A percentile compares a stretch with the other conserved stretches of the same genome.
Evolutionary conservation across 2,888 invertebrate genomes (phyloP).

Genomic region (Euphydryas editha): DNA sequence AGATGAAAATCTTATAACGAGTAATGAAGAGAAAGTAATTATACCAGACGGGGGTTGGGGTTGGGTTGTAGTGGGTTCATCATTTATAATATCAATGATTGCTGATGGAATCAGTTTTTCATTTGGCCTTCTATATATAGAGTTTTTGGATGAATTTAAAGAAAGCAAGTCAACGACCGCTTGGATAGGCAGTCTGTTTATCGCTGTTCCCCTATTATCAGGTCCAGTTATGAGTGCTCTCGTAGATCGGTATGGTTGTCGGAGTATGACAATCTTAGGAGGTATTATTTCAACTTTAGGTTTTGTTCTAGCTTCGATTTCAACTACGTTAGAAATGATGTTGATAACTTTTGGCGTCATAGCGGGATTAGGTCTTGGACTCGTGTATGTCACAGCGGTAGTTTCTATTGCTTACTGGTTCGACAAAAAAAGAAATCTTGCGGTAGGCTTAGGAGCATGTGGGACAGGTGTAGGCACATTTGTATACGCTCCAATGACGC

Average conservation of each 20-base stretch:
- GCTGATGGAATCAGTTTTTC: slow-evolving; percentile 97
- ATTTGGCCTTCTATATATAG: slow-evolving; percentile 94
- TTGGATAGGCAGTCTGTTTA: slow-evolving; percentile 95
- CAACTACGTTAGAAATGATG: slow-evolving; percentile 89
- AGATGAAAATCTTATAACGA: slow-evolving; percentile 43
- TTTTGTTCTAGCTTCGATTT: slow-evolving; percentile 89
- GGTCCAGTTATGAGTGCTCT: slow-evolving; percentile 93
- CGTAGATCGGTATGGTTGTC: slow-evolving; percentile 94
- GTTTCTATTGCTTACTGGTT: slow-evolving; percentile 97
- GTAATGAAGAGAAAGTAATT: slow-evolving; percentile 68
- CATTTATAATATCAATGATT: slow-evolving; percentile 93
- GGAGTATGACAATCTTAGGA: slow-evolving; percentile 89
- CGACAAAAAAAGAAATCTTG: slow-evolving; percentile 92
- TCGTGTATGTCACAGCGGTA: slow-evolving; percentile 95
- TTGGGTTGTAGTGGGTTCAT: slow-evolving; percentile 94
- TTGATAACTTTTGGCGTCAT: slow-evolving; percentile 94
- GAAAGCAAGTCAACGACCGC: slow-evolving; percentile 93
- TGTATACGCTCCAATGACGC: slow-evolving; percentile 93
- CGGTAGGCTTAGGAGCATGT: slow-evolving; percentile 93
- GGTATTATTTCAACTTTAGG: slow-evolving; percentile 89
- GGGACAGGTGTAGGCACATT: slow-evolving; percentile 96
- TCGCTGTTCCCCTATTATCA: slow-evolving; percentile 93
- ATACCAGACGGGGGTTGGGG: slow-evolving; percentile 94
- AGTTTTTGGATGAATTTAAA: slow-evolving; percentile 91
- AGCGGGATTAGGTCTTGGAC: slow-evolving; percentile 91